Conservation (phyloP, 2,888 invertebrate species). For the Sminthurinus aureus region DNA sequence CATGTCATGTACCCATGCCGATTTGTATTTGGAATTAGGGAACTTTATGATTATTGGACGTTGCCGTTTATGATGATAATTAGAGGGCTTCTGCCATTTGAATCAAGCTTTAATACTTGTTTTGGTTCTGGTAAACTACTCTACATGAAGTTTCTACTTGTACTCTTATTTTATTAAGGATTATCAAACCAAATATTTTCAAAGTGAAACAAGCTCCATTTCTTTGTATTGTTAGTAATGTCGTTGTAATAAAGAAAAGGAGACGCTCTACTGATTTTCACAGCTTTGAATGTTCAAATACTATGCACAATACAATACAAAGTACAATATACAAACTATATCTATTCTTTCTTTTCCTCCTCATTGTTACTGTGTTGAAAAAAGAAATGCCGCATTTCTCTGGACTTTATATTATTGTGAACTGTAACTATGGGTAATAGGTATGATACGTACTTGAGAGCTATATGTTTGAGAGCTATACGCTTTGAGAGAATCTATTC, state of each 20-base stretch:
- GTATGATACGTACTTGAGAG: too few relatives aligned
- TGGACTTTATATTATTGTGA: too few relatives aligned
- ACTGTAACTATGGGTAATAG: too few relatives aligned
- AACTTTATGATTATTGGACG: not conserved
- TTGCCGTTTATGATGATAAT: not conserved
- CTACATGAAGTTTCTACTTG: too few relatives aligned
- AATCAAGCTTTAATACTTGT: too few relatives aligned
- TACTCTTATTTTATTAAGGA: too few relatives aligned
- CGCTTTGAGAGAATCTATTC: too few relatives aligned
- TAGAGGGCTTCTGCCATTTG: not conserved
- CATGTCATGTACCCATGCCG: not conserved
- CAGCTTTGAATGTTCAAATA: not conserved
- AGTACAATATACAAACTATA: not conserved
- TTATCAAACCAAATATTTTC: not conserved
- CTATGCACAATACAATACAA: not conserved
- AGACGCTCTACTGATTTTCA: not conserved
- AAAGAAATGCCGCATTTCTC: too few relatives aligned
- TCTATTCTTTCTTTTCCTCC: too few relatives aligned
- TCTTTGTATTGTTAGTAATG: not conserved
- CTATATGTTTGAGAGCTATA: too few relatives aligned
- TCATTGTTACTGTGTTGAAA: too few relatives aligned
- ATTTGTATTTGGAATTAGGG: not conserved
- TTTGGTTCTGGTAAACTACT: too few relatives aligned
- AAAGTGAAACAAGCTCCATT: not conserved
- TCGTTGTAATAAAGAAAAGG: not conserved